These are phyloP conservation scores for Laticauda colubrina DNA, from an alignment of 2,113 vertebrate species.

Conservation along the genomic window DNA sequence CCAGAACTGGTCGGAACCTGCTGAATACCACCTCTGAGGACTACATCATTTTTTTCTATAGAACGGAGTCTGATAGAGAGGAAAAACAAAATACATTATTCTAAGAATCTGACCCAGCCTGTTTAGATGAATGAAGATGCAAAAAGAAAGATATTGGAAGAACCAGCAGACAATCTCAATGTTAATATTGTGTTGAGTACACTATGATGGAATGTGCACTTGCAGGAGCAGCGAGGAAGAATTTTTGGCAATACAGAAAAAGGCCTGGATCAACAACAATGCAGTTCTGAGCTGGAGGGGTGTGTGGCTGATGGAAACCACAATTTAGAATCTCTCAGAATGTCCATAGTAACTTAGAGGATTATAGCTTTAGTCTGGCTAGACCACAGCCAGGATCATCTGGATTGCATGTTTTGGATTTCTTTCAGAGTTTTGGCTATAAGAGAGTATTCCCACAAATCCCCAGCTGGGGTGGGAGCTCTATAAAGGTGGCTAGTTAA, in stretches of 20 bases:
- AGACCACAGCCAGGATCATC: not conserved
- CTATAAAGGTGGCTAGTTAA: not conserved
- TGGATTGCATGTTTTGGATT: not conserved
- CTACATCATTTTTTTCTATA: no score
- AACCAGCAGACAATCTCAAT: conserved; percentile 13
- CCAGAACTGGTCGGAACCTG: no score
- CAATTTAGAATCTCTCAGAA: no score
- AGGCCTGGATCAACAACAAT: conserved; percentile 47
- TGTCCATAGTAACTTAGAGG: no score
- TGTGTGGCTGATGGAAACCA: no score
- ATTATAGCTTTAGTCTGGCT: not conserved
- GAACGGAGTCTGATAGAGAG: not conserved
- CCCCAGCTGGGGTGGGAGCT: not conserved
- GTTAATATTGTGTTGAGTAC: not conserved
- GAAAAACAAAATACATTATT: not conserved
- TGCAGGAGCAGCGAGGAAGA: not conserved
- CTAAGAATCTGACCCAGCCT: not conserved
- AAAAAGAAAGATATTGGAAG: not conserved
- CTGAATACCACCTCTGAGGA: no score
- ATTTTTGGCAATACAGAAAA: not conserved
- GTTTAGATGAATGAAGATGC: not conserved
- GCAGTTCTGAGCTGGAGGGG: conserved; percentile 48
- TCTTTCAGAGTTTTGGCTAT: not conserved
- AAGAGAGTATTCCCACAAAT: not conserved
- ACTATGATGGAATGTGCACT: not conserved